phyloP scores from a whole-genome alignment of 2,888 invertebrate genomes.

The Lepetodrilus schrolli region DNA sequence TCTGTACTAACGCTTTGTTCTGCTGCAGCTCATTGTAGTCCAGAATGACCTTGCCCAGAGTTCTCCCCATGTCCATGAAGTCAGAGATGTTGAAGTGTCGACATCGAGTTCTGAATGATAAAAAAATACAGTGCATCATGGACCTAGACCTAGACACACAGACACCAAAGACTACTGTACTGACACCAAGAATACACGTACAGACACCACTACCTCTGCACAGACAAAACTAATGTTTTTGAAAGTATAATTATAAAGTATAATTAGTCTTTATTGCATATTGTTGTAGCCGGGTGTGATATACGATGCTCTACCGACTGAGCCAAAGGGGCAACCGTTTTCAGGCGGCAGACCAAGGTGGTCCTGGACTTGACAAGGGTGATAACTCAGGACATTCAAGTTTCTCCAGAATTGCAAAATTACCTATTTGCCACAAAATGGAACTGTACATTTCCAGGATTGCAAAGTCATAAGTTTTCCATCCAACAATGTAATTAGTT shows the following conservation, averaged over 20 bases:
- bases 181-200: background rate
- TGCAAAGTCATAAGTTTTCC: no score
- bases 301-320: no score
- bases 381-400: slow-evolving; percentile 69
- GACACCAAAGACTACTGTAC: background rate
- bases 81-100: slow-evolving; percentile 72
- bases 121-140: background rate
- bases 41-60: slow-evolving; percentile 64
- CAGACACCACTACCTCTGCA: background rate
- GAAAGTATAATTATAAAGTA: no score
- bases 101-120: slow-evolving; percentile 57
- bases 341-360: slow-evolving; percentile 65
- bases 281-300: no score
- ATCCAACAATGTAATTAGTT: no score
- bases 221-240: no score
- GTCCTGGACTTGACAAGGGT: slow-evolving; percentile 66
- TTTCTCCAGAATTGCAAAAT: no score
- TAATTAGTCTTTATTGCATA: no score
- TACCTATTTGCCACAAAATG: no score
- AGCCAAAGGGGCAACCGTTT: no score
- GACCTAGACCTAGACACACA: no score
- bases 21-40: slow-evolving; percentile 66
- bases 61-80: slow-evolving; percentile 71
- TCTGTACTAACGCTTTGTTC: slow-evolving; percentile 64
- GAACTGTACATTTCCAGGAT: no score